Percentiles rank a stretch among this genome's conserved stretches.
These are phyloP conservation scores for Otis tarda DNA, from an alignment of 2,113 vertebrate genomes.

Conservation along the genomic window DNA sequence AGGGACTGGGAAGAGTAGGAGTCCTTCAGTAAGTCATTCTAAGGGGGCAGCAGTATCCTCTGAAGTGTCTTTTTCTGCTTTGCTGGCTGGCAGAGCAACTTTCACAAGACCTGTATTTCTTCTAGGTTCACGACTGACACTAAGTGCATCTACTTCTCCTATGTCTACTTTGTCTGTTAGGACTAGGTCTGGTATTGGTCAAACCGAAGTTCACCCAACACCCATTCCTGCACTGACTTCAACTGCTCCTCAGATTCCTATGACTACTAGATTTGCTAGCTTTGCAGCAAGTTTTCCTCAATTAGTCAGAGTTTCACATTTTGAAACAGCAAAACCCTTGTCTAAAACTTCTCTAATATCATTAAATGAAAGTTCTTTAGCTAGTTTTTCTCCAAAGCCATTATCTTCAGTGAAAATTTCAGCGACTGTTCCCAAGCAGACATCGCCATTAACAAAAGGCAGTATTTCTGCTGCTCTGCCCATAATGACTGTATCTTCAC, in stretches of 20 bases:
- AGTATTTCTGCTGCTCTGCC: background rate
- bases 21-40: conserved; percentile 12
- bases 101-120: background rate
- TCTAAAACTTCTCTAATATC: background rate
- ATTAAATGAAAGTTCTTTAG: background rate
- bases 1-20: conserved; percentile 17
- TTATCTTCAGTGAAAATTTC: background rate
- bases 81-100: background rate
- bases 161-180: background rate
- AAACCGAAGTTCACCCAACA: background rate
- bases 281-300: background rate
- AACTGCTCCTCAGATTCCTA: background rate
- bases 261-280: background rate
- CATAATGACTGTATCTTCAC: background rate
- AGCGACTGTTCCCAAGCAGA: background rate
- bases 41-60: background rate
- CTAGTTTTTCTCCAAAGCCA: background rate
- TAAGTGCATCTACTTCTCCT: background rate
- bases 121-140: background rate
- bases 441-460: background rate
- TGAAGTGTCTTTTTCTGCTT: background rate
- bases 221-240: background rate
- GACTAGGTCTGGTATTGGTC: background rate
- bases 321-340: background rate
- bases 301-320: background rate